Conservation (phyloP, 2,888 invertebrate genomes). For the Cecidostiba fungosa region DNA sequence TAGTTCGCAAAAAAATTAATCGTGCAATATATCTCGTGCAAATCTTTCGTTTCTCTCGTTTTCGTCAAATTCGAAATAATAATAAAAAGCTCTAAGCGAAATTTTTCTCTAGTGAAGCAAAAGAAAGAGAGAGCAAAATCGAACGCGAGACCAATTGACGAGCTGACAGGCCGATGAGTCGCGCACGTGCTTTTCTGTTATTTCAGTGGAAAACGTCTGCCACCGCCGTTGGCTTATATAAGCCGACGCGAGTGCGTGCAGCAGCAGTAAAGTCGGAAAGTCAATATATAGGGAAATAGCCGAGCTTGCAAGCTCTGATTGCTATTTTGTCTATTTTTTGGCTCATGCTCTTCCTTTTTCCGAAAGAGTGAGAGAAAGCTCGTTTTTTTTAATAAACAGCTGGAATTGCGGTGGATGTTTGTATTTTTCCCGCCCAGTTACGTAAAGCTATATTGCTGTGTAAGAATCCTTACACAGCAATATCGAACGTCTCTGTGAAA, state of each 20-base stretch:
- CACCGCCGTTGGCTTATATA: not conserved
- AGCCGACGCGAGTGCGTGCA: not conserved
- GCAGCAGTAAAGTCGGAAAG: not conserved
- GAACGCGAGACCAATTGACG: slow-evolving; percentile 19
- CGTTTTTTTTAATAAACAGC: not conserved
- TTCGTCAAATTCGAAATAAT: not conserved
- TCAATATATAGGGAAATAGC: not conserved
- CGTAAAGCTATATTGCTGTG: too few relatives aligned
- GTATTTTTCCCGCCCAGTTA: too few relatives aligned
- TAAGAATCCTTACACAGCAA: too few relatives aligned
- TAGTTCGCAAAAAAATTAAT: not conserved
- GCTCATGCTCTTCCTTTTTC: not conserved
- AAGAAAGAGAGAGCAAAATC: not conserved
- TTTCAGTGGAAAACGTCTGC: not conserved
- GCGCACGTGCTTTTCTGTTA: slow-evolving; percentile 23
- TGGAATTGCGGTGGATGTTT: not conserved
- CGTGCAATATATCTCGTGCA: not conserved
- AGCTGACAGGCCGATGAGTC: slow-evolving; percentile 31
- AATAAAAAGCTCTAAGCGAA: not conserved
- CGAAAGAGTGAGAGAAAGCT: too few relatives aligned
- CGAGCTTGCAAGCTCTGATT: slow-evolving; percentile 3
- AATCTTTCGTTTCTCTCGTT: not conserved
- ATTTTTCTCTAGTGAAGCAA: not conserved
- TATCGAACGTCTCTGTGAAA: not conserved
- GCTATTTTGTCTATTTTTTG: slow-evolving; percentile 10